A percentile compares a stretch with the other conserved stretches of the same genome.
Evolutionary conservation across 2,113 vertebrate species (phyloP).

Genomic region (Hippocampus mohnikei): DNA sequence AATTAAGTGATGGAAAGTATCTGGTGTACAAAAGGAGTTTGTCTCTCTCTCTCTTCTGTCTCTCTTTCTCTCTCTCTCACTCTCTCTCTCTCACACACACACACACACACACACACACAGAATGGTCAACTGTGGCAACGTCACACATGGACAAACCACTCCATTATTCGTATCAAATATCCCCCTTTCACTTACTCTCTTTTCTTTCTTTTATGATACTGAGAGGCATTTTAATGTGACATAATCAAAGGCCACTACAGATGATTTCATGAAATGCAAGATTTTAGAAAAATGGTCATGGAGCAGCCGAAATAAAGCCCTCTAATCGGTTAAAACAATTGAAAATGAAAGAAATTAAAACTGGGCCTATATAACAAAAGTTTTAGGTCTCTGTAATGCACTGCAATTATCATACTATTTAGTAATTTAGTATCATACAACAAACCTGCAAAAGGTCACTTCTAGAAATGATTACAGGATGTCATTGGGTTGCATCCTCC

Average conservation of each 20-base stretch:
- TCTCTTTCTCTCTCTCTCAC: neutral
- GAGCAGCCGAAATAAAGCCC: neutral
- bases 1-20: constrained; percentile 6
- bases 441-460: no score
- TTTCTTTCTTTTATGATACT: neutral
- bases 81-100: neutral
- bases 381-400: no score
- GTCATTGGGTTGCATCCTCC: no score
- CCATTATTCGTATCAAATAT: constrained; percentile 22
- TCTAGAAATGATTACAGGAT: no score
- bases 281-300: neutral
- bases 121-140: constrained; percentile 15
- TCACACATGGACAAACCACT: constrained; percentile 20
- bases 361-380: neutral
- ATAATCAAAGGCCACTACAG: neutral
- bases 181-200: neutral
- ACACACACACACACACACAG: neutral
- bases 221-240: constrained; percentile 3
- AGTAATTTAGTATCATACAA: no score
- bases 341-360: neutral
- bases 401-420: no score
- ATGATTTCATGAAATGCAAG: neutral
- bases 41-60: constrained; percentile 8
- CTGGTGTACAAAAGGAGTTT: constrained; percentile 28
- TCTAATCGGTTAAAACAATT: neutral